Base-by-base conservation (phyloP, 2,797 vertebrate species). In the Chromis chromis region DNA sequence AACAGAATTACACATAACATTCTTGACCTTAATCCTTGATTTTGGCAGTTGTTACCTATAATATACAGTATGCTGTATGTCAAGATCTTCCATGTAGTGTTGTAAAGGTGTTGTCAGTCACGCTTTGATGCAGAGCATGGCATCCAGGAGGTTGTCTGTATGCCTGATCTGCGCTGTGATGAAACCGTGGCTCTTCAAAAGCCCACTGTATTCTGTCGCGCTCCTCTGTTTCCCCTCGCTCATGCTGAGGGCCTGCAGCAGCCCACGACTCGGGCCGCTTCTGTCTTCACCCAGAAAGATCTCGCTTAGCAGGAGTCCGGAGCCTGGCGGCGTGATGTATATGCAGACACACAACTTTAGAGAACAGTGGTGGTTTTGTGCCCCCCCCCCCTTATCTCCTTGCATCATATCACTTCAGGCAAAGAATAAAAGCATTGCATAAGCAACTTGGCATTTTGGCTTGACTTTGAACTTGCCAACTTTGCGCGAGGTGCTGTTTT, bases 221-320 rank as follows among this genome's bases (percentile, higher is more conserved):
- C 91, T 95, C 76, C 96, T 94, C 83, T 96, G 94, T 31, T 77
- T 92, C 25, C 96, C 95, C 42, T 92, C 88, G 24, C 91, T 91
- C 95, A 95, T 94, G 86, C 94, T 95, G 82, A 97, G 94, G 58
- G 95, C 91, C 86, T 96, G 95, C 25, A 96, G 92, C 46, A 96
- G 85, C 40, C 86, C 94, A 12, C 89, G 89, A 28, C 87, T 92
- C 0, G 94, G 93, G 0, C 85, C 93, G 16, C 77, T 88, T 79
- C 91, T 88, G 75, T 93, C 90, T 63, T 96, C 92, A 42, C 95
- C 94, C 86, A 96, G 80, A 46, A 96, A 88, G 79, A 94, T 94
- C 92, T 96, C 96, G 16, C 91, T 94, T 68, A 97, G 76, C 82
- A 98, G 90, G 83, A 97, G 65, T 0, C 92, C 93, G 59, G 94